Conservation (phyloP, 1,140 invertebrate genomes). For the Wasmannia auropunctata region DNA sequence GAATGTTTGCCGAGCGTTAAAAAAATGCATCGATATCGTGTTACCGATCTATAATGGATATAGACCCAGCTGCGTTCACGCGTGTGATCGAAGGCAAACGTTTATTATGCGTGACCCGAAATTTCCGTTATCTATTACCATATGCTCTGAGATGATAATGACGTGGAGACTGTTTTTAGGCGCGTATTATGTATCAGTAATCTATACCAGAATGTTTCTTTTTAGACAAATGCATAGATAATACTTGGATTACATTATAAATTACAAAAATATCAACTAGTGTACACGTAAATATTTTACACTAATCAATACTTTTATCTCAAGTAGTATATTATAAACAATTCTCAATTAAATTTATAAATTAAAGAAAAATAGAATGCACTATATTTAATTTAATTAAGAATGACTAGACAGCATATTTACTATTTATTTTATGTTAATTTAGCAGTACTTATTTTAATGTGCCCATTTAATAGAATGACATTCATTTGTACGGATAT, state of each 20-base stretch:
- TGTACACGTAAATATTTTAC: conserved; percentile 12
- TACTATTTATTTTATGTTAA: neutral
- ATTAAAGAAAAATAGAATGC: neutral
- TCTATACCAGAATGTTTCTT: neutral
- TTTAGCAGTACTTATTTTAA: neutral
- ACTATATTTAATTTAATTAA: neutral
- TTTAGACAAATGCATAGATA: neutral
- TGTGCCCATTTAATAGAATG: neutral
- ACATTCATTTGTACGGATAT: neutral
- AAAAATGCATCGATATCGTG: conserved; percentile 66
- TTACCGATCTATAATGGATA: conserved; percentile 72
- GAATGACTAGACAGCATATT: neutral
- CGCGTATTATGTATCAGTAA: neutral
- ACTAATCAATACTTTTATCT: neutral
- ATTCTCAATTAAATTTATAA: neutral
- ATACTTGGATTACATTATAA: conserved; percentile 1
- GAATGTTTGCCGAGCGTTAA: conserved; percentile 55
- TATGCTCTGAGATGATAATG: conserved; percentile 53
- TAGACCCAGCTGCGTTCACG: conserved; percentile 67
- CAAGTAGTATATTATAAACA: too few relatives aligned
- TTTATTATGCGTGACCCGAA: conserved; percentile 47
- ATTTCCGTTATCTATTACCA: conserved; percentile 29
- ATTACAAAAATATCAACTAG: neutral
- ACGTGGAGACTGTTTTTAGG: neutral
- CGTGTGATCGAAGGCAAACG: conserved; percentile 67